phyloP scores from a whole-genome alignment of 2,888 invertebrate species.

The Tachina lurida region DNA sequence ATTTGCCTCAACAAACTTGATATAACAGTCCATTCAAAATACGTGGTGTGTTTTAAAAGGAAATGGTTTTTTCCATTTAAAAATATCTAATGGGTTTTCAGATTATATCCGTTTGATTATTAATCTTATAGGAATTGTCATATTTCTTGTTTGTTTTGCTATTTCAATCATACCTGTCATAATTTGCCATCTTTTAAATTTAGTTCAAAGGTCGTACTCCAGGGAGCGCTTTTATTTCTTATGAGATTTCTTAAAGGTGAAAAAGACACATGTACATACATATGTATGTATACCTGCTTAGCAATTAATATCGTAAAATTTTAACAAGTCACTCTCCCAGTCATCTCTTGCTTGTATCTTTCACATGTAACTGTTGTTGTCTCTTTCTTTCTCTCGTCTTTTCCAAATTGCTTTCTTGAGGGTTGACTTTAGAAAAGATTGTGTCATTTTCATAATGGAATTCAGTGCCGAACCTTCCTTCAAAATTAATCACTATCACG shows the following conservation, averaged over 20 bases:
- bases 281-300: slow-evolving; percentile 8
- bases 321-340: slow-evolving; percentile 20
- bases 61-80: slow-evolving; percentile 5
- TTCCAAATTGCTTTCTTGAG: background rate
- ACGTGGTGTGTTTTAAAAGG: background rate
- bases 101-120: slow-evolving; percentile 13
- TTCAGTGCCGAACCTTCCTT: slow-evolving; percentile 7
- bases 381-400: slow-evolving; percentile 10
- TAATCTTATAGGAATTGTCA: slow-evolving; percentile 52
- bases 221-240: slow-evolving; percentile 51
- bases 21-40: no score
- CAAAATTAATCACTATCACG: slow-evolving; percentile 8
- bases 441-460: slow-evolving; percentile 10
- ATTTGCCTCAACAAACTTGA: no score
- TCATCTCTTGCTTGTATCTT: background rate
- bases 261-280: background rate
- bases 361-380: background rate
- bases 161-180: slow-evolving; percentile 52
- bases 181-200: background rate
- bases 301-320: slow-evolving; percentile 20
- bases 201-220: background rate
- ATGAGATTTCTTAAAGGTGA: slow-evolving; percentile 50
- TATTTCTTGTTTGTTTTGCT: slow-evolving; percentile 31
- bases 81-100: background rate
- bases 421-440: slow-evolving; percentile 27